Base-by-base conservation (phyloP, 2,888 invertebrate genomes). In the Tridacna gigas region DNA sequence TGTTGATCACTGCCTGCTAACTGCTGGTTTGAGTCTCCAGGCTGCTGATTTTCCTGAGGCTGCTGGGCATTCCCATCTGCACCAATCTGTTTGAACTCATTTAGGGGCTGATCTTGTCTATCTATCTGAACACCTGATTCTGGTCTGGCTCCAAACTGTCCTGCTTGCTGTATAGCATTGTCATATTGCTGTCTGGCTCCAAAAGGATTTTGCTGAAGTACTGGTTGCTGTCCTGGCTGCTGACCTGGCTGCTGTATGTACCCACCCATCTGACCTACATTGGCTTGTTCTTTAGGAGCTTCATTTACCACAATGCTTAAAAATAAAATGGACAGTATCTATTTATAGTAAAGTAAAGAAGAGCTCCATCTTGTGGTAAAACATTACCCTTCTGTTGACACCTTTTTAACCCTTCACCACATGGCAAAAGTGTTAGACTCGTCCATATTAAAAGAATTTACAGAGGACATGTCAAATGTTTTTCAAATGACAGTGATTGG, bases 221-320 rank as follows among this genome's bases (percentile, higher is more conserved):
- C 65, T 65, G n/a, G 20, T n/a, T 37, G 67, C 45, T 67, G 67
- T n/a, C 20, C n/a, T 18, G 18, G 67, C 45, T 67, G 67, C 67
- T 37, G 67, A 0, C 18, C 67, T 67, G 67, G 67, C 22, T 67
- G 67, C 67, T 67, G 67, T 20, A 9, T 56, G 37, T 37, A 37
- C 37, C 37, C 37, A 37, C 37, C 37, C 37, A 37, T 37, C 37
- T 37, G 37, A 37, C 37, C 37, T 37, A 7, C 15, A 56, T 56
- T 56, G 56, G 56, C 56, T 56, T 15, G 56, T 56, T 56, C 15
- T 20, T 56, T 56, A 2, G 7, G 37, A 7, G 56, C 5, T 20
- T 56, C 18, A 56, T 56, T 56, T 20, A 20, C 56, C 56, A 56
- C 56, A 20, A 56, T 20, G 2, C 56, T 56, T 20, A 56, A 56